Evolutionary conservation across 2,113 vertebrate species (phyloP), one percentile per base, ranked within the genome.

Genomic region (Mystacornis crossleyi): DNA sequence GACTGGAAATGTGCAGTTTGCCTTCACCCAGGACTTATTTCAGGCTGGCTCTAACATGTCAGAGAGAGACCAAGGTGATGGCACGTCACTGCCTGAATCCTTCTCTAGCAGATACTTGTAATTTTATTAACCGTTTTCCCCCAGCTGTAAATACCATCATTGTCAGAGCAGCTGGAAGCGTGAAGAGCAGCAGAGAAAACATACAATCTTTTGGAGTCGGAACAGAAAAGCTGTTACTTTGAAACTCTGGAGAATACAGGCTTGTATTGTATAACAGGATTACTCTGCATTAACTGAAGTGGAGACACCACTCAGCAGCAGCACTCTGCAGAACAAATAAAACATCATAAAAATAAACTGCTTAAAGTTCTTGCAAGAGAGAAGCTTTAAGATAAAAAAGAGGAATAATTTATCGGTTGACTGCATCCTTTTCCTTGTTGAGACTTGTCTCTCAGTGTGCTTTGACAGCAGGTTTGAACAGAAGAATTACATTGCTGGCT

Each of bases 91-190:
- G 53, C 64, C 81, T 64, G 58, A 62, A 66, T 67, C 69, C 55
- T 70, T 77, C 67, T 89, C 85, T 14, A 25, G 71, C 47, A 83
- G 55, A 61, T 58, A 66, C 42, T 57, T 90, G 74, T 81, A 80
- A 94, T 93, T 94, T 96, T 89, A 95, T 88, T 89, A 90, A 66
- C 81, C 42, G 5, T 86, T 87, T 87, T 75, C 75, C 69, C 65
- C 71, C 81, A 95, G 53, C 80, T 85, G 75, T 92, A 90, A 89
- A 81, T 92, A 55, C 70, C 69, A 14, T 58, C 79, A 38, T 92
- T 87, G 62, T 70, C 89, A 94, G 50, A 93, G 77, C 82, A 89
- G 54, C 84, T 85, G 65, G 74, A 93, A 70, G 51, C 13, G 5
- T 71, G 81, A 65, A n/a, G 40, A 75, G 80, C 21, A 80, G 61